Conservation (phyloP, 2,797 vertebrate genomes). For the Prunella strophiata region DNA sequence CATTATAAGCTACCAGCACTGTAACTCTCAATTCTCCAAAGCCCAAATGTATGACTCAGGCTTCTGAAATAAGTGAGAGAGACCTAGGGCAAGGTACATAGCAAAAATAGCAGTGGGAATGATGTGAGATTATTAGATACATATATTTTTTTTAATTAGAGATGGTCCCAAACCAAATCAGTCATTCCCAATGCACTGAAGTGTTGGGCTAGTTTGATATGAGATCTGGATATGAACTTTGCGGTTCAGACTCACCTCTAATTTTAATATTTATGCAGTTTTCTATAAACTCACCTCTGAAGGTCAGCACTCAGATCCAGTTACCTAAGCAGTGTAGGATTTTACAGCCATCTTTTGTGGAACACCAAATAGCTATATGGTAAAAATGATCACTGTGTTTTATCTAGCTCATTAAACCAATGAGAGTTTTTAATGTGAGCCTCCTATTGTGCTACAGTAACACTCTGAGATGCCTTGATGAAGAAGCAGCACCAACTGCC, state of each 20-base stretch:
- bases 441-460: neutral
- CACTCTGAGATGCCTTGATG: neutral
- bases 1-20: conserved; percentile 33
- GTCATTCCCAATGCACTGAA: conserved; percentile 53
- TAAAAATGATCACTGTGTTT: neutral
- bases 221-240: conserved; percentile 48
- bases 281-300: conserved; percentile 37
- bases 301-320: conserved; percentile 38
- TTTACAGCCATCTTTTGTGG: neutral
- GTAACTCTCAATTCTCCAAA: conserved; percentile 52
- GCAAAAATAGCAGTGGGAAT: conserved; percentile 52
- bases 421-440: neutral
- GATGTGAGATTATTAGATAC: conserved; percentile 60
- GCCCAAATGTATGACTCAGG: conserved; percentile 36
- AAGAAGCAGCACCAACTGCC: neutral
- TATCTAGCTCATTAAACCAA: conserved; percentile 15
- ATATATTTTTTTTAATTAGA: conserved; percentile 71
- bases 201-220: conserved; percentile 33
- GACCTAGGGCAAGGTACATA: conserved; percentile 51
- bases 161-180: conserved; percentile 57
- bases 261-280: conserved; percentile 64
- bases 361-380: neutral
- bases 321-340: neutral
- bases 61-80: conserved; percentile 38
- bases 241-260: conserved; percentile 27